Base-by-base conservation (phyloP, 2,113 vertebrate genomes). In the Corythornis vintsioides region DNA sequence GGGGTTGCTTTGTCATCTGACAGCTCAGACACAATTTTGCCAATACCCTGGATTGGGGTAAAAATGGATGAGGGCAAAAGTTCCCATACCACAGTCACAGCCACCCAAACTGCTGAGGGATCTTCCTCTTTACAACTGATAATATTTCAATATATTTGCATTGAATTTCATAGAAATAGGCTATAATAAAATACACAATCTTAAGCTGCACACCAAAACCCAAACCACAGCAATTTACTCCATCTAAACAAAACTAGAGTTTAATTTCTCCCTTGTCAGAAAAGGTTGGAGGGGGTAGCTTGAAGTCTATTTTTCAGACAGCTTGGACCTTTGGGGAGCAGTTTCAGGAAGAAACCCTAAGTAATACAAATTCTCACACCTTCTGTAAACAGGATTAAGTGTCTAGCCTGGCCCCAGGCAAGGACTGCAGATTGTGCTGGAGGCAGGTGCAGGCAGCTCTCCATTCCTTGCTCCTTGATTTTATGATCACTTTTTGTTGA, bases 201-300 rank as follows among this genome's bases (percentile, higher is more conserved):
- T 79, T 79, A 38, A 79, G 33, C 64, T 56, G 50, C 18, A 82
- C 90, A 87, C 24, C 74, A 82, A 92, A 89, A 70, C 35, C 18
- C 28, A 88, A 72, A 77, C 61, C 77, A 71, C 67, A 81, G 33
- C 14, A 75, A 83, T 92, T 89, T 79, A 63, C 10, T 92, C 35
- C 15, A 59, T 45, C 81, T 82, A 79, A 96, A 93, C 13, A 67
- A 70, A 70, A 55, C 3, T 50, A 35, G 50, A n/a, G 28, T 38
- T 89, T 50, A 1, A 52, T 88, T 73, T 85, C 31, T 60, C 9
- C 33, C 35, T 80, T 69, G 45, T 16, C 20, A 38, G 22, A 31
- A 69, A 73, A 93, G 11, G 16, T 45, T 69, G n/a, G 5, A 66
- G 42, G 7, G 11, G 6, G 3, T 29, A 35, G 10, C 47, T 29